Percentiles rank a stretch among this genome's conserved stretches.
phyloP scores from a whole-genome alignment of 2,797 vertebrate species.

The Rhinella marina region DNA sequence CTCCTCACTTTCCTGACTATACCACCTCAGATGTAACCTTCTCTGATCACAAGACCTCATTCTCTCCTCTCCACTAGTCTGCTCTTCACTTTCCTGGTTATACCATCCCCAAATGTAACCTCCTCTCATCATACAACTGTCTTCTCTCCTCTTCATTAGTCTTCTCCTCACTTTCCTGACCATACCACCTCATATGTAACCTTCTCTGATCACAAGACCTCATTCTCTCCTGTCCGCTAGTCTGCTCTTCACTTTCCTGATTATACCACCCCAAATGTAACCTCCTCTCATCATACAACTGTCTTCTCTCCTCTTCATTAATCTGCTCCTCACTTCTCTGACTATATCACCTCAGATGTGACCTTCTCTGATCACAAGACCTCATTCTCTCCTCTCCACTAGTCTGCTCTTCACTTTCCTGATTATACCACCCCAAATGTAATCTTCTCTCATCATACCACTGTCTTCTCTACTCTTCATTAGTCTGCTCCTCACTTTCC shows the following conservation, averaged over 20 bases:
- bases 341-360: neutral
- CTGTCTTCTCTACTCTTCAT: neutral
- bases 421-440: neutral
- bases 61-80: neutral
- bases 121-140: neutral
- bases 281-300: neutral
- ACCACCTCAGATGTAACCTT: too few species aligned
- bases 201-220: neutral
- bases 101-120: neutral
- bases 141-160: neutral
- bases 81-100: neutral
- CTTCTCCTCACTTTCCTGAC: neutral
- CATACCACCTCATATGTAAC: neutral
- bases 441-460: neutral
- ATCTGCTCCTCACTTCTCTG: neutral
- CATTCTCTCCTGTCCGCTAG: neutral
- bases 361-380: neutral
- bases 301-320: neutral
- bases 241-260: neutral
- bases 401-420: neutral
- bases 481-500: too few species aligned
- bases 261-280: neutral
- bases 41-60: neutral
- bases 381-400: neutral
- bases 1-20: too few species aligned